Evolutionary conservation across 2,888 invertebrate genomes (phyloP), one percentile per base, ranked within the genome.

Genomic region (Euphydryas editha): DNA sequence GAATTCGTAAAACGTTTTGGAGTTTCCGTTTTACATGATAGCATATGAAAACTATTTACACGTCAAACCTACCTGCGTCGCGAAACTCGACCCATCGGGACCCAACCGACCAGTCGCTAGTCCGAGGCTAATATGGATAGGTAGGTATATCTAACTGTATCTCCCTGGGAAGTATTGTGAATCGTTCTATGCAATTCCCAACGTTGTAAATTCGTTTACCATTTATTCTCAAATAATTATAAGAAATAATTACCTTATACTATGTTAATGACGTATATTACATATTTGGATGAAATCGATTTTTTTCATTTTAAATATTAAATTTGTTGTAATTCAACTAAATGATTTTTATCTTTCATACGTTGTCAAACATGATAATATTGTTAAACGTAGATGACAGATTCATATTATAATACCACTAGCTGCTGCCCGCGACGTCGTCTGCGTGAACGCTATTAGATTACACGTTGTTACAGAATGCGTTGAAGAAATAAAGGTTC

Each of bases 1-100:
- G 85, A 87, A 89, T 87, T 86, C 88, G 80, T 80, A 79, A 77
- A 82, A 84, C 86, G 86, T 85, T 83, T 83, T 81, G 79, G 79
- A 79, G 86, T 86, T 86, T 89, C 88, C 89, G 87, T 85, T 87
- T 85, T 84, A 77, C 84, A 84, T 47, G 49, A 56, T 79, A 81
- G 82, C 81, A 85, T 84, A 85, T 86, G 84, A 86, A 86, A 88
- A 87, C 86, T 84, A 67, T 87, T 88, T 85, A 84, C 86, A 87
- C 87, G 86, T 87, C 86, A 84, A 86, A 86, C 86, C 80, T 81
- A 83, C 82, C 85, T 85, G 84, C 77, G 76, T 87, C 86, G 85
- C 86, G 81, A 86, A 86, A 86, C 78, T 76, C 77, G 80, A 75
- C 85, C 84, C 86, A 81, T 82, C 81, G 75, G 75, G 75, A 68